phyloP scores from a whole-genome alignment of 2,113 vertebrate species.

The Rissa tridactyla region DNA sequence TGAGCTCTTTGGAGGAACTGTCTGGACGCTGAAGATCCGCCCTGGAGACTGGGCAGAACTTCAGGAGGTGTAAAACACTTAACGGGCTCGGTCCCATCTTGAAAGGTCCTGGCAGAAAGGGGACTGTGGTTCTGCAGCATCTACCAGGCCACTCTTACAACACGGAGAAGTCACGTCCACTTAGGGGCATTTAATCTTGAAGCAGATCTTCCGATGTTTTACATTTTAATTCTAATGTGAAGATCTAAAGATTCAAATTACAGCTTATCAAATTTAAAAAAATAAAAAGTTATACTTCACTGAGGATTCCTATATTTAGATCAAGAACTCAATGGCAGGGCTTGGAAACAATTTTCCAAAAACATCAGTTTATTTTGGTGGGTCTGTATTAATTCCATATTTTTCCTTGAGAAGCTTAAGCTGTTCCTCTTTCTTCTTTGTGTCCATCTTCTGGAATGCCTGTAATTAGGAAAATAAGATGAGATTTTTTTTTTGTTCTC shows the following conservation, averaged over 20 bases:
- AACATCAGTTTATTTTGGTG: constrained; percentile 83
- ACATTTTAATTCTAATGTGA: background rate
- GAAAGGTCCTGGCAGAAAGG: background rate
- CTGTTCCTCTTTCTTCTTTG: constrained; percentile 99
- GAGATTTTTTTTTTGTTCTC: background rate
- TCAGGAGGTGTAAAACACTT: background rate
- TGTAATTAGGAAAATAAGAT: constrained; percentile 43
- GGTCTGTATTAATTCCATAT: constrained; percentile 98
- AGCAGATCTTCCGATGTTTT: background rate
- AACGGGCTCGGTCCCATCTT: accelerated
- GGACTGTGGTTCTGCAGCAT: background rate
- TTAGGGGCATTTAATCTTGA: background rate
- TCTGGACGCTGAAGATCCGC: background rate
- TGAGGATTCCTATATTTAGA: background rate
- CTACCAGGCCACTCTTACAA: background rate
- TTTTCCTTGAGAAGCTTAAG: constrained; percentile 98
- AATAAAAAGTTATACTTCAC: background rate
- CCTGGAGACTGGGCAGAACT: background rate
- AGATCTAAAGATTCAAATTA: background rate
- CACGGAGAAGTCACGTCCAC: accelerated
- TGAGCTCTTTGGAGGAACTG: background rate
- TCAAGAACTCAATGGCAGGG: accelerated
- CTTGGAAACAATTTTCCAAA: background rate
- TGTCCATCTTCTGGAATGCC: constrained; percentile 99
- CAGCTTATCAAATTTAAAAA: background rate